phyloP scores from a whole-genome alignment of 2,797 vertebrate species.

The Cynodonichthys magdalenae region DNA sequence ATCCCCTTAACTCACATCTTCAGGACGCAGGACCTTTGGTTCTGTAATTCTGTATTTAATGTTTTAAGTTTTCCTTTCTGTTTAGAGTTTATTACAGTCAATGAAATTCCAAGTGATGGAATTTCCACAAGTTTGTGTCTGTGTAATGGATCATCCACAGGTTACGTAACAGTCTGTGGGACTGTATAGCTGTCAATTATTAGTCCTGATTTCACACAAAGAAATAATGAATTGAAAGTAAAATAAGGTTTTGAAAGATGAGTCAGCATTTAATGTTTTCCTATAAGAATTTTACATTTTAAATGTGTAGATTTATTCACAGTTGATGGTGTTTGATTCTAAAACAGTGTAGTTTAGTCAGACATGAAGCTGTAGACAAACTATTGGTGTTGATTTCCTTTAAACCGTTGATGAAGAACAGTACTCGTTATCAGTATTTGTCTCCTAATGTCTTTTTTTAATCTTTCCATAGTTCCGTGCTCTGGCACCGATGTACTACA shows the following conservation, averaged over 20 bases:
- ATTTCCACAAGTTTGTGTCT: constrained; percentile 13
- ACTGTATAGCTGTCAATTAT: constrained; percentile 1
- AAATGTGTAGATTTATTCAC: constrained; percentile 9
- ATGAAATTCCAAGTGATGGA: constrained; percentile 29
- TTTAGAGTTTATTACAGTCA: constrained; percentile 39
- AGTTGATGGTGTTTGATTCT: constrained; percentile 4
- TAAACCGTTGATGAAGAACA: constrained; percentile 5
- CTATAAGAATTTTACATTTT: not conserved
- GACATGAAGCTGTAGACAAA: constrained; percentile 9
- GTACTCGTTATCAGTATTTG: constrained; percentile 11
- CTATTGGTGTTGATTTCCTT: not conserved
- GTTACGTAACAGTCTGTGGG: constrained; percentile 17
- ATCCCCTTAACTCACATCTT: constrained; percentile 42
- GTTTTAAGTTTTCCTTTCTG: constrained; percentile 23
- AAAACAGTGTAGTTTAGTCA: not conserved
- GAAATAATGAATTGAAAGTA: constrained; percentile 6
- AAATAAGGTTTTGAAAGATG: constrained; percentile 9
- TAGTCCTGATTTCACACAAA: constrained; percentile 13
- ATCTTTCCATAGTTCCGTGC: constrained; percentile 89
- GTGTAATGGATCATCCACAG: constrained; percentile 25
- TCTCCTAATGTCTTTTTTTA: constrained; percentile 13
- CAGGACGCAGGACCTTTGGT: constrained; percentile 34
- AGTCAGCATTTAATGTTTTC: constrained; percentile 4
- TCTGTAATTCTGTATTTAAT: constrained; percentile 24
- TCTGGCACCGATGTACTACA: constrained; percentile 98